Evolutionary conservation across 2,888 invertebrate genomes (phyloP).

Genomic region (Mystacides longicornis): DNA sequence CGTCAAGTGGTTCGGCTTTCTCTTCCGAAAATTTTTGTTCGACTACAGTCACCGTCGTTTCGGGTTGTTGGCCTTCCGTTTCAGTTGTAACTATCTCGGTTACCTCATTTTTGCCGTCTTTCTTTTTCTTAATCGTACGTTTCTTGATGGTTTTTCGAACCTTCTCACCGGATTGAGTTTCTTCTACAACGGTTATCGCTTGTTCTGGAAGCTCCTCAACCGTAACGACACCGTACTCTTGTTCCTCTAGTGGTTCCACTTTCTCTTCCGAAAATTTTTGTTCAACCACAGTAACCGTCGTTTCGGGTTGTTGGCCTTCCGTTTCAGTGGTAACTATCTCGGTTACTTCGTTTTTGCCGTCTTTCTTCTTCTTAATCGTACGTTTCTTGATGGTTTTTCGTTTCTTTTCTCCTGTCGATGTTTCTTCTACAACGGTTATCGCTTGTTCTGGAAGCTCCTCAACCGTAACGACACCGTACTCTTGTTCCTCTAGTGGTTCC

Average conservation of each 20-base stretch:
- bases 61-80: slow-evolving; percentile 35
- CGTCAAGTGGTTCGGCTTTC: slow-evolving; percentile 19
- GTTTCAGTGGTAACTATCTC: slow-evolving; percentile 36
- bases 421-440: slow-evolving; percentile 32
- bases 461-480: slow-evolving; percentile 27
- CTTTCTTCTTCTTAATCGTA: slow-evolving; percentile 35
- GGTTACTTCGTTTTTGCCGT: slow-evolving; percentile 37
- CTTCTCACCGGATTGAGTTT: slow-evolving; percentile 30
- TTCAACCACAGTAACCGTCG: slow-evolving; percentile 24
- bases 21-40: slow-evolving; percentile 30
- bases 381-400: slow-evolving; percentile 35
- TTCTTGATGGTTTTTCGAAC: slow-evolving; percentile 36
- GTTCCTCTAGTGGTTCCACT: neutral
- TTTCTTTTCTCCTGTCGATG: slow-evolving; percentile 17
- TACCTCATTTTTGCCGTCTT: slow-evolving; percentile 39
- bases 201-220: slow-evolving; percentile 28
- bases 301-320: slow-evolving; percentile 33
- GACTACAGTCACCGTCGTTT: slow-evolving; percentile 32
- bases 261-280: neutral
- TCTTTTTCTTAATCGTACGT: slow-evolving; percentile 40
- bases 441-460: slow-evolving; percentile 38
- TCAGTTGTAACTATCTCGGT: slow-evolving; percentile 42
- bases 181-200: slow-evolving; percentile 28
- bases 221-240: slow-evolving; percentile 29
- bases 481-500: slow-evolving; percentile 16